These are phyloP conservation scores for Serinus canaria DNA, from an alignment of 2,113 vertebrate species.

Conservation along the genomic window DNA sequence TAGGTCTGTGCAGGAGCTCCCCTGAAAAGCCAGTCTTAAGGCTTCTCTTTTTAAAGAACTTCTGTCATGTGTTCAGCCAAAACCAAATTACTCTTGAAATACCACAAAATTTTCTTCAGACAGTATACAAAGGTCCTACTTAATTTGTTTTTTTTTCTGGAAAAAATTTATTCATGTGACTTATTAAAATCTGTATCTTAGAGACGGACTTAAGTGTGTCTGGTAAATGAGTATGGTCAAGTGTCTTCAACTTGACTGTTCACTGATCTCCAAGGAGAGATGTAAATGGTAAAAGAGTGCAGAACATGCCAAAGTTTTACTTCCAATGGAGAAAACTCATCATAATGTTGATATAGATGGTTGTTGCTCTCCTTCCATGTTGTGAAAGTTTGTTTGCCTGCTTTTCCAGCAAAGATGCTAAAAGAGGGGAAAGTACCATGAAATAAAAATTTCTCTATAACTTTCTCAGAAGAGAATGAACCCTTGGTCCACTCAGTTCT, in stretches of 20 bases:
- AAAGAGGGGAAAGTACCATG: neutral
- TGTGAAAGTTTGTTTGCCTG: neutral
- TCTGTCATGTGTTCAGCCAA: neutral
- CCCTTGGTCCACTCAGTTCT: neutral
- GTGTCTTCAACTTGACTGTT: neutral
- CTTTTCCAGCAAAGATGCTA: neutral
- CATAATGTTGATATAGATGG: neutral
- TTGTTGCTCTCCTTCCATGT: neutral
- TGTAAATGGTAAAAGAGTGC: neutral
- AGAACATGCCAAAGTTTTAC: neutral
- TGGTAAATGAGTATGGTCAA: neutral
- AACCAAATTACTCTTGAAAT: neutral
- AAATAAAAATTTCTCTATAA: neutral
- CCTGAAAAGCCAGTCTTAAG: neutral
- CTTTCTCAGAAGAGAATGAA: neutral
- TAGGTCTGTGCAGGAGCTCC: neutral
- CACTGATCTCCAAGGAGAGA: neutral
- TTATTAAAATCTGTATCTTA: neutral
- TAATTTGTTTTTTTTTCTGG: neutral
- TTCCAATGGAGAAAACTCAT: neutral
- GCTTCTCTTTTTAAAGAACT: neutral
- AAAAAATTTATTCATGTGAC: neutral
- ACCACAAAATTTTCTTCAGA: neutral
- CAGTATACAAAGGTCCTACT: rapidly evolving
- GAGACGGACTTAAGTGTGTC: neutral